Percentiles rank a stretch among this genome's conserved stretches.
phyloP scores from a whole-genome alignment of 2,113 vertebrate genomes.

The Dicentrarchus labrax region DNA sequence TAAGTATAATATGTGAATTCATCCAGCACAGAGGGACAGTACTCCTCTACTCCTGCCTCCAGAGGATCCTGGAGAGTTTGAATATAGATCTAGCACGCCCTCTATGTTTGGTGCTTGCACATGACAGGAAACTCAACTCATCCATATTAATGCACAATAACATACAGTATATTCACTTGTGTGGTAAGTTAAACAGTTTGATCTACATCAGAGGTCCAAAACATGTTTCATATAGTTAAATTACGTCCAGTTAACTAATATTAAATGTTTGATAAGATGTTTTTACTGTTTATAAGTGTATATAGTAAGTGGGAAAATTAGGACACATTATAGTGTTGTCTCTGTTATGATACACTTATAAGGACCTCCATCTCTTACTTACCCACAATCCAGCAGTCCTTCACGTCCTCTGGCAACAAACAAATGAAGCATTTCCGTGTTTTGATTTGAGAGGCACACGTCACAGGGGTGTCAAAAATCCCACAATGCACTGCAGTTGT shows the following conservation, averaged over 20 bases:
- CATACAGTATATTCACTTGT: background rate
- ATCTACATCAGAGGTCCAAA: background rate
- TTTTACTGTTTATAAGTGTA: background rate
- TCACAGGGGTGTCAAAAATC: constrained; percentile 50
- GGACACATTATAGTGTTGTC: background rate
- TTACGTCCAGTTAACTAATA: background rate
- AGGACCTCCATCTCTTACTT: fast-evolving
- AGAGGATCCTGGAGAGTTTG: background rate
- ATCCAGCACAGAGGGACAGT: too few species aligned
- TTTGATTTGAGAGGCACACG: constrained; percentile 55
- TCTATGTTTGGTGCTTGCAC: constrained; percentile 39
- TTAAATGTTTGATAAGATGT: background rate
- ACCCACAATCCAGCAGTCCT: background rate
- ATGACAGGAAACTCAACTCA: constrained; percentile 21
- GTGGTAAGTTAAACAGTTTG: background rate
- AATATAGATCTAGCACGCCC: constrained; percentile 51
- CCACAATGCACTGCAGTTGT: constrained; percentile 60
- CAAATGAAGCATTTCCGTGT: constrained; percentile 54
- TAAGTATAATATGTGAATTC: too few species aligned
- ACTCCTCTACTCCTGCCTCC: background rate
- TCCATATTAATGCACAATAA: background rate
- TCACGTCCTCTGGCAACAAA: background rate
- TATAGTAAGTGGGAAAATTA: background rate
- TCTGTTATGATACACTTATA: background rate
- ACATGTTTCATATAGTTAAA: background rate